Percentiles rank a stretch among this genome's conserved stretches.
Conservation (phyloP, 2,113 vertebrate genomes). For the Proterorhinus semilunaris region DNA sequence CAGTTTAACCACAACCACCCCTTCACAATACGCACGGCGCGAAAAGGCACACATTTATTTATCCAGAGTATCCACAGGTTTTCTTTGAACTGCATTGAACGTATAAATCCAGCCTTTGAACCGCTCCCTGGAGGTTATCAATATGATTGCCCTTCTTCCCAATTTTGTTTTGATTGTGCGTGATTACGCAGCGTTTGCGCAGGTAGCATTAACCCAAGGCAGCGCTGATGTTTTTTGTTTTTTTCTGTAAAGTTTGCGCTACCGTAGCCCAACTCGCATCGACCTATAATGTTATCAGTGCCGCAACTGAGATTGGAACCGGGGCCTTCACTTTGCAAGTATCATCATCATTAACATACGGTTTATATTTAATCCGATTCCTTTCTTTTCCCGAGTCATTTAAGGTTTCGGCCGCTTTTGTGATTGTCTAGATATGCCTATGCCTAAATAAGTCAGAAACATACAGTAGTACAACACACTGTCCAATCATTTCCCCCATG, state of each 20-base stretch:
- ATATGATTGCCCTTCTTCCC: no score
- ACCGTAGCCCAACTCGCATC: no score
- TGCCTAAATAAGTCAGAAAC: conserved; percentile 53
- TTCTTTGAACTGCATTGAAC: no score
- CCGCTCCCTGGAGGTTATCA: no score
- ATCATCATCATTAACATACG: no score
- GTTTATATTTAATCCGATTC: no score
- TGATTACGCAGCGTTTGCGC: conserved; percentile 1
- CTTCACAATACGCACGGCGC: conserved; percentile 34
- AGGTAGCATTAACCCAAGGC: no score
- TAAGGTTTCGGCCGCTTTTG: no score
- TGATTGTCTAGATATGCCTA: not conserved
- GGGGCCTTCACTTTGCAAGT: not conserved
- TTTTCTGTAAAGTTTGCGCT: no score
- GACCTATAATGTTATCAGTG: not conserved
- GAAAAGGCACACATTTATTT: not conserved
- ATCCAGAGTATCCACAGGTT: not conserved
- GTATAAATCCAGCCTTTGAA: no score
- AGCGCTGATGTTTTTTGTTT: no score
- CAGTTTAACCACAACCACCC: conserved; percentile 34
- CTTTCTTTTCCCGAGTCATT: no score
- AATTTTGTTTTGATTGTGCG: not conserved
- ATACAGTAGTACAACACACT: conserved; percentile 44
- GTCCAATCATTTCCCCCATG: conserved; percentile 55
- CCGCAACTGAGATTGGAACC: not conserved